phyloP scores from a whole-genome alignment of 2,888 invertebrate species.

The Agrenia bidenticulata region DNA sequence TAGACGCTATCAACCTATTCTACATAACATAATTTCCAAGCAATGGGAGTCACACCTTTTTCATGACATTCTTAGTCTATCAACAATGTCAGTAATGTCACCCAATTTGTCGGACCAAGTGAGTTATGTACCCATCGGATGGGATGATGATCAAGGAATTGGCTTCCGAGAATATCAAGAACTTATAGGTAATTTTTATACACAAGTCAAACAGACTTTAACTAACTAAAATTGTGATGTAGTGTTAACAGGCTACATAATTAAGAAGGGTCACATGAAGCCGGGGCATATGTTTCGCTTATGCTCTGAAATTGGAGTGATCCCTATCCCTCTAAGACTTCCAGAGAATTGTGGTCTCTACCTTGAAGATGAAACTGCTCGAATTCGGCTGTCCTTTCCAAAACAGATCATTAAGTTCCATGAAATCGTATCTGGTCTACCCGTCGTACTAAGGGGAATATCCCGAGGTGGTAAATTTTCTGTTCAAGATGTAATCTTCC shows the following conservation, averaged over 20 bases:
- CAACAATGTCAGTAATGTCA: neutral
- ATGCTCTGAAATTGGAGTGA: constrained; percentile 30
- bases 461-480: constrained; percentile 14
- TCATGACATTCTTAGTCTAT: neutral
- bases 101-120: neutral
- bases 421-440: constrained; percentile 28
- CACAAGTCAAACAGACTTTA: too few relatives aligned
- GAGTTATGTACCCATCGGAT: neutral
- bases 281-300: constrained; percentile 7
- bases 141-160: constrained; percentile 3
- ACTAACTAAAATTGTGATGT: neutral
- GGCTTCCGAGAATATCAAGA: neutral
- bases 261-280: constrained; percentile 20
- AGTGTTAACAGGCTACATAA: constrained; percentile 30
- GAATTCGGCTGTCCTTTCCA: constrained; percentile 12
- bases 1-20: neutral
- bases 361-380: constrained; percentile 25
- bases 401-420: constrained; percentile 8
- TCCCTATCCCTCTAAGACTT: constrained; percentile 23
- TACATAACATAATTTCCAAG: neutral
- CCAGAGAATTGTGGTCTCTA: neutral
- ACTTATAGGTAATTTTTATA: constrained; percentile 9
- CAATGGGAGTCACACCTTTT: neutral
- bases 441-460: constrained; percentile 27
- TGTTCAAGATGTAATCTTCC: constrained; percentile 30